These are phyloP conservation scores for Leistus spinibarbis DNA, from an alignment of 2,888 invertebrate species.

Conservation along the genomic window DNA sequence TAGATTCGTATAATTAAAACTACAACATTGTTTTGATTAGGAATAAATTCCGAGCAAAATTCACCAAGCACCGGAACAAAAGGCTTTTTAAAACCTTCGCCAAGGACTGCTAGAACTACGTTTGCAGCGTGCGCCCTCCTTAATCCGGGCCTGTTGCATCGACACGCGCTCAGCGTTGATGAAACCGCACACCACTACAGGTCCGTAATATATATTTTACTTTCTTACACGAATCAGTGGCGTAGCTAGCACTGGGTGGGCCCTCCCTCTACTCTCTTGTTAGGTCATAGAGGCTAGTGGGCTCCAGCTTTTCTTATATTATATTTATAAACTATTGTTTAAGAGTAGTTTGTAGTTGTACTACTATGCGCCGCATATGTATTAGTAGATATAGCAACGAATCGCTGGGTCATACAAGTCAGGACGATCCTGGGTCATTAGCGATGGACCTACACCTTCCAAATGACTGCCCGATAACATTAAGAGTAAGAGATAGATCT, in stretches of 20 bases:
- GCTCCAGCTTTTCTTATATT: too few relatives aligned
- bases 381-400: constrained; percentile 61
- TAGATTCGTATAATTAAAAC: too few relatives aligned
- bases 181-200: constrained; percentile 63
- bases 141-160: constrained; percentile 70
- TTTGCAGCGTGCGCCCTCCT: constrained; percentile 63
- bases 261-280: too few relatives aligned
- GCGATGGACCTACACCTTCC: constrained; percentile 76
- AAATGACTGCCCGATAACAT: constrained; percentile 59
- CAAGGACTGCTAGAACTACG: constrained; percentile 44
- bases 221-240: too few relatives aligned
- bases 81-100: constrained; percentile 18
- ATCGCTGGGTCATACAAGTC: constrained; percentile 64
- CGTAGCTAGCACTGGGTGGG: too few relatives aligned
- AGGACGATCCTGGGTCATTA: constrained; percentile 65
- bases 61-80: constrained; percentile 45
- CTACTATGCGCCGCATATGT: too few relatives aligned
- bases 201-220: too few relatives aligned
- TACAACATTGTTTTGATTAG: constrained; percentile 39
- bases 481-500: constrained; percentile 57
- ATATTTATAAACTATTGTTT: too few relatives aligned
- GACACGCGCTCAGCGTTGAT: constrained; percentile 84
- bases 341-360: too few relatives aligned
- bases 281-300: too few relatives aligned
- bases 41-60: constrained; percentile 43